Conservation (phyloP, 2,113 vertebrate genomes). For the Tricholaema leucomelas region DNA sequence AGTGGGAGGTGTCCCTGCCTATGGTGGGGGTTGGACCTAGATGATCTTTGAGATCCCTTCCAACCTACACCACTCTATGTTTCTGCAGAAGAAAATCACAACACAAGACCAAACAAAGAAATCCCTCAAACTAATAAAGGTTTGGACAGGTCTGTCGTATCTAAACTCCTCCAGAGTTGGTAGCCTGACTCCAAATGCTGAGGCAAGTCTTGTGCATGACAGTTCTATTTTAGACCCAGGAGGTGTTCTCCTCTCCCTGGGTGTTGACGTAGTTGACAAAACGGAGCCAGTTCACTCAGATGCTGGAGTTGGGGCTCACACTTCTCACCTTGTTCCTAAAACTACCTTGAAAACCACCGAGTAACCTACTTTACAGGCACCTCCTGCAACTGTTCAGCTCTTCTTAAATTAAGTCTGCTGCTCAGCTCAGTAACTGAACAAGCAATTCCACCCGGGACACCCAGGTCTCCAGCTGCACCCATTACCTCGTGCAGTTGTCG, state of each 20-base stretch:
- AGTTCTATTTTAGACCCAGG: not conserved
- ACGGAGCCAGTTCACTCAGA: not conserved
- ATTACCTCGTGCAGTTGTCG: not conserved
- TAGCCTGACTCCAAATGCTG: not conserved
- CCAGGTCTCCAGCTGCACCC: not conserved
- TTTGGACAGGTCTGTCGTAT: not conserved
- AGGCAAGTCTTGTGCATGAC: accelerated
- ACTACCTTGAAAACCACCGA: not conserved
- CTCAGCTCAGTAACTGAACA: not conserved
- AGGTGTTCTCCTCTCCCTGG: not conserved
- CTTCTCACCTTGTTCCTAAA: not conserved
- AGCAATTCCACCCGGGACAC: not conserved
- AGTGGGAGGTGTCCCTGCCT: too few relatives aligned
- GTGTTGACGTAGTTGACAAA: not conserved
- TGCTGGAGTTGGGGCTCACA: not conserved
- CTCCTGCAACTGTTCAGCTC: not conserved
- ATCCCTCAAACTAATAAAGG: not conserved
- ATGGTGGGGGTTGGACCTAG: too few relatives aligned
- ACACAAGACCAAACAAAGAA: not conserved
- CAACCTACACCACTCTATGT: too few relatives aligned
- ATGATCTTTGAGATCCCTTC: too few relatives aligned
- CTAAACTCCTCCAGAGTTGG: not conserved
- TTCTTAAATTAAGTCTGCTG: not conserved
- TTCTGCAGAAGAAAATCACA: too few relatives aligned
- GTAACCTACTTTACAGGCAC: not conserved